Conservation (phyloP, 2,113 vertebrate genomes). For the Strigops habroptila region DNA sequence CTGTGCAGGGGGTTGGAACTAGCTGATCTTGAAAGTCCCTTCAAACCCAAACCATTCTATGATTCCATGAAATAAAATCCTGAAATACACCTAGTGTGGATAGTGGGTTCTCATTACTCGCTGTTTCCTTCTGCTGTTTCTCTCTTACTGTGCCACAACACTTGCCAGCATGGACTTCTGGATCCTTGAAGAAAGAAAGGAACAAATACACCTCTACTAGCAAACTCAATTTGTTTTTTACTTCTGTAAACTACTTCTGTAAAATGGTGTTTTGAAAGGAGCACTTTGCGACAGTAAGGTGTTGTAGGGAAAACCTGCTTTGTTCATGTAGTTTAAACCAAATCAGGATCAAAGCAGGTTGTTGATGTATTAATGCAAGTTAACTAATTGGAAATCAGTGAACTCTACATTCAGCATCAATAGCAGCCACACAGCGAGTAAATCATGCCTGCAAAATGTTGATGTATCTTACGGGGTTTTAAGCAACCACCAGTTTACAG, state of each 20-base stretch:
- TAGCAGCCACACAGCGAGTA: background rate
- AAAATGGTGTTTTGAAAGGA: background rate
- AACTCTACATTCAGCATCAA: background rate
- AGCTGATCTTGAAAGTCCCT: background rate
- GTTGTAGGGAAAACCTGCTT: background rate
- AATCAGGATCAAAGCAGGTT: background rate
- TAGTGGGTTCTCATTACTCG: background rate
- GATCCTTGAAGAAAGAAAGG: background rate
- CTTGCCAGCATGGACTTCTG: background rate
- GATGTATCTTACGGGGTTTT: background rate
- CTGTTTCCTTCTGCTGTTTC: background rate
- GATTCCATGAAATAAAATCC: background rate
- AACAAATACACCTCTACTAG: background rate
- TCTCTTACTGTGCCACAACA: background rate
- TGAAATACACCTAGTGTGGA: background rate
- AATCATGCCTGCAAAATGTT: background rate
- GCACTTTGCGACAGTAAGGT: background rate
- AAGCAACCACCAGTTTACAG: background rate
- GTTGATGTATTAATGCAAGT: background rate
- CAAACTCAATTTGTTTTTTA: background rate
- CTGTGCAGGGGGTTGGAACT: too few relatives aligned
- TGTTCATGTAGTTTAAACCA: background rate
- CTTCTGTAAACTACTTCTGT: background rate
- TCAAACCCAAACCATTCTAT: background rate
- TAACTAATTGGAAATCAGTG: background rate